Conservation (phyloP, 2,113 vertebrate genomes). For the Caretta caretta region DNA sequence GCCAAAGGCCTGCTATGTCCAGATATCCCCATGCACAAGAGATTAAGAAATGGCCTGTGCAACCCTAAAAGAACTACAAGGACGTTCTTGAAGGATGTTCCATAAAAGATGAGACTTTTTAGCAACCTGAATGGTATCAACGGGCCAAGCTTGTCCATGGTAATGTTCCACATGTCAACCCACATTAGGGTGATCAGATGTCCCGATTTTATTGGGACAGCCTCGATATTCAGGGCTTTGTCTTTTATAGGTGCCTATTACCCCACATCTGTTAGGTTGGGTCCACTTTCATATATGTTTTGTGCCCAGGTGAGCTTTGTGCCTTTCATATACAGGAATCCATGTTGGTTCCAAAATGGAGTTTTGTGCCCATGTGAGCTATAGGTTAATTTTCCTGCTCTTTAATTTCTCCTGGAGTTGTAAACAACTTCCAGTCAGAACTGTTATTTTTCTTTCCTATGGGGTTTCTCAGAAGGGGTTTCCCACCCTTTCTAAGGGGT, state of each 20-base stretch:
- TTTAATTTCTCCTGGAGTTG: no score
- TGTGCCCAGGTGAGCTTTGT: no score
- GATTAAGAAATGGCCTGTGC: fast-evolving
- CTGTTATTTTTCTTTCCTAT: no score
- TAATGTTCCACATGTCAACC: neutral
- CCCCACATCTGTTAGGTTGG: no score
- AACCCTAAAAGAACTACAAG: fast-evolving
- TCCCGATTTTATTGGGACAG: neutral
- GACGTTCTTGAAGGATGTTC: fast-evolving
- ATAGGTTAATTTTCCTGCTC: no score
- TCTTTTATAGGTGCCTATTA: neutral
- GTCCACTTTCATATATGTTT: no score
- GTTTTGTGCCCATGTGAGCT: no score
- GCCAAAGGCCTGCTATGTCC: neutral
- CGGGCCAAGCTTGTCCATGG: neutral
- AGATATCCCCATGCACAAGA: fast-evolving
- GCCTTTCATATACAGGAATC: no score
- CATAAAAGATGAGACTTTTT: fast-evolving
- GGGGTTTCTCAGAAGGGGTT: no score
- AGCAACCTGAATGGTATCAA: neutral
- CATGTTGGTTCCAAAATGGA: no score
- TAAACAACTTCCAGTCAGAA: no score
- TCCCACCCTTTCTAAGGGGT: no score
- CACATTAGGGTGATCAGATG: neutral
- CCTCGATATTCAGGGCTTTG: neutral